Evolutionary conservation across 2,113 vertebrate genomes (phyloP), one percentile per base, ranked within the genome.

Genomic region (Engystomops pustulosus): DNA sequence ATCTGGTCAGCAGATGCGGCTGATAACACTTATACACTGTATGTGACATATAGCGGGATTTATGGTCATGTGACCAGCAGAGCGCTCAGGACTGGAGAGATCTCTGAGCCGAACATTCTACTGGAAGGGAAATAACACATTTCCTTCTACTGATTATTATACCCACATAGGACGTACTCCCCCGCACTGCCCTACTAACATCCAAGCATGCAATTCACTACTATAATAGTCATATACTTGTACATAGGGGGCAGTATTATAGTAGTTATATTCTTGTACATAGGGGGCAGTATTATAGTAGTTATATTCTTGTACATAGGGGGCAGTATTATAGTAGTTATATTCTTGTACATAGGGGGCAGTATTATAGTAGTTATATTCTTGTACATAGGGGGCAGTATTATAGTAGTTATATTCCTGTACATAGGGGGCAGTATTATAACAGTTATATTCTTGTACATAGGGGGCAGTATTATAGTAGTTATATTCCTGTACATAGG

Each of bases 1-100:
- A 9, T 53, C 72, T 75, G 45, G 17, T 75, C 47, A 75, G 47
- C 47, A 76, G 45, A 76, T 76, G 30, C 20, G 15, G 27, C 17
- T 30, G 72, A 76, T 53, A 76, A 12, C 4, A 8, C 14, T 12
- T 10, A 18, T 53, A 53, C 4, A 53, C 20, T 3, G 34, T 30
- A 1, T 74, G 71, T 51, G 7, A 32, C 25, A 17, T 25, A 71
- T 15, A 23, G 36, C 36, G 36, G 65, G 17, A 70, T 25, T 10
- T 10, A 23, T 7, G 3, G 30, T 17, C 3, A 74, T 18, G 17
- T 36, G 62, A 18, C 8, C 17, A 30, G 70, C 69, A 45, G 14
- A 71, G 6, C 69, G 8, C 38, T 30, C 27, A 7, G 27, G 60
- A 30, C 30, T 65, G 6, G 30, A 65, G 60, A 34, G 60, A 34